A percentile compares a stretch with the other conserved stretches of the same genome.
Conservation (phyloP, 2,797 vertebrate genomes). For the Sebastes iracundus region DNA sequence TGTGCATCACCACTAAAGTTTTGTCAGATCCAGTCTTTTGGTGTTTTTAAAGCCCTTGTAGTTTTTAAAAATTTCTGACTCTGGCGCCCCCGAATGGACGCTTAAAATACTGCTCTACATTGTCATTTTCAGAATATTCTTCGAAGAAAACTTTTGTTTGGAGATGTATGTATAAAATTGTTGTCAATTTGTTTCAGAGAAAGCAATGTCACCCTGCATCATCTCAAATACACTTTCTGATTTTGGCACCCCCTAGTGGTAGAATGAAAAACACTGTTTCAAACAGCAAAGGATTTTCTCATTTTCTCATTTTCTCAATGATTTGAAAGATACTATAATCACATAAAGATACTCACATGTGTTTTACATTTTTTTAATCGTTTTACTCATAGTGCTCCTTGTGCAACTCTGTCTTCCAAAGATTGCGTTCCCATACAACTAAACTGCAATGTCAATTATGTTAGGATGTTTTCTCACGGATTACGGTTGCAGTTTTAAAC, state of each 20-base stretch:
- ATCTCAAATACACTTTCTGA: neutral
- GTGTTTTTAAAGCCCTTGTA: neutral
- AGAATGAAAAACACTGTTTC: neutral
- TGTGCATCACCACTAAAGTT: neutral
- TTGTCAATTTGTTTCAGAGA: no score
- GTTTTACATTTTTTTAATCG: neutral
- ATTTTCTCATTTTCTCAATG: neutral
- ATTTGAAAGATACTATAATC: neutral
- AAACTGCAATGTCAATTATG: no score
- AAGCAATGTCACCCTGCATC: no score
- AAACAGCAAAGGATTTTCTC: neutral
- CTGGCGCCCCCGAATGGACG: neutral
- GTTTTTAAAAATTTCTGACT: neutral
- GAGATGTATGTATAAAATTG: no score
- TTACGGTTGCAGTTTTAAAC: no score
- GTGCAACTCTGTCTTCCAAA: no score
- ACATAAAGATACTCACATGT: neutral
- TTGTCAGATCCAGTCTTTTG: neutral
- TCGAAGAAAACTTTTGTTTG: neutral
- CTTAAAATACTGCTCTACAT: neutral
- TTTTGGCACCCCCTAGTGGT: neutral
- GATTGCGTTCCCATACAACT: no score
- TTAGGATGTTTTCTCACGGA: no score
- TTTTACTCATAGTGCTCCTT: neutral
- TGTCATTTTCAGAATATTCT: neutral